Evolutionary conservation across 2,113 vertebrate genomes (phyloP), one percentile per base, ranked within the genome.

Genomic region (Microcebus murinus): DNA sequence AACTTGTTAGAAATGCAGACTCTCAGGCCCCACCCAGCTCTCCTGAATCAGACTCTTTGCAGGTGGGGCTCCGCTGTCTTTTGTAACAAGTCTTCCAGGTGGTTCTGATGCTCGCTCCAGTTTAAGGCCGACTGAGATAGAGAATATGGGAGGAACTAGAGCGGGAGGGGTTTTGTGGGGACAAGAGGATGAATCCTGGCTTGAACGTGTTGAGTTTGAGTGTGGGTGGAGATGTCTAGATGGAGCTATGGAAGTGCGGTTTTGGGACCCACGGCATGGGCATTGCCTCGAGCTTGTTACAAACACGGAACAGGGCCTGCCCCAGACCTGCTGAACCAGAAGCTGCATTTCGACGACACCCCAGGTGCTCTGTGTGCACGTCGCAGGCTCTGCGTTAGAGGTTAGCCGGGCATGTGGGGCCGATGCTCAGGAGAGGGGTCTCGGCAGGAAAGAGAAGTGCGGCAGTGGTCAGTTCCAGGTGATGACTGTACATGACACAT

Each of bases 21-120:
- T 73, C 68, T 65, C 59, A 50, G 68, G 36, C 9, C 15, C 25
- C 12, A 12, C 17, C 21, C 42, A 52, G 20, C 34, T 25, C 50
- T 52, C 73, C 57, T 8, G 39, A 85, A 15, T 59, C 61, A n/a
- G 23, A 48, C 25, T 80, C 59, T 82, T 77, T 31, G 67, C 14
- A 27, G 45, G n/a, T n/a, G 1, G 27, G 7, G 14, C 48, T 42
- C 36, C 36, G 2, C 0, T 1, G 27, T 29, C 52, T 6, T 0
- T 31, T 48, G 27, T 8, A 39, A 57, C 27, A 39, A 55, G 12
- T 34, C 34, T 67, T 73, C 45, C 23, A 4, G 50, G 55, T 36
- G n/a, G 57, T 45, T 71, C 39, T 65, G 31, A 34, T 68, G n/a
- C 25, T 50, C 31, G 12, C 36, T 81, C 6, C 48, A n/a, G 18